Conservation (phyloP, 2,888 invertebrate genomes). For the Andricus curvator region DNA sequence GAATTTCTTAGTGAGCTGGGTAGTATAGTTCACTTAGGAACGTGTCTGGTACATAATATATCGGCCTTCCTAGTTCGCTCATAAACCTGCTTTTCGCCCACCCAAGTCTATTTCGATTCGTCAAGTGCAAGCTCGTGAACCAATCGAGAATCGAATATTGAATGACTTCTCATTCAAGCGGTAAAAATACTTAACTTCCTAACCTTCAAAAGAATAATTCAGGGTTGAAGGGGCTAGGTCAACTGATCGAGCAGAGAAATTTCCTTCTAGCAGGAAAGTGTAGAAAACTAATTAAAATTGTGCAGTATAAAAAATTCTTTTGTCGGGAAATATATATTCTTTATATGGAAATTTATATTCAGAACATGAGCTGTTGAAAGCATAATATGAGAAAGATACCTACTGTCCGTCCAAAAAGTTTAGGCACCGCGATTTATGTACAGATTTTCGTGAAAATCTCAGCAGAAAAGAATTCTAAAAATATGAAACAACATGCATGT, state of each 20-base stretch:
- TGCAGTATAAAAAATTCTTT: background rate
- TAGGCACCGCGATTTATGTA: too few relatives aligned
- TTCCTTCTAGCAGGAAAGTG: background rate
- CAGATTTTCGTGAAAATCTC: too few relatives aligned
- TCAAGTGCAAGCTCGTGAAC: conserved; percentile 34
- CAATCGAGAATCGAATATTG: conserved; percentile 32
- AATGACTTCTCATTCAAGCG: conserved; percentile 25
- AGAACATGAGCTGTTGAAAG: background rate
- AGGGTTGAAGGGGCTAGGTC: background rate
- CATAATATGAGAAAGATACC: background rate
- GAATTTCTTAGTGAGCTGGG: conserved; percentile 25
- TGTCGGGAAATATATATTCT: background rate
- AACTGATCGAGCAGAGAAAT: background rate
- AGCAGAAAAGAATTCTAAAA: too few relatives aligned
- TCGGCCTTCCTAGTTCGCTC: conserved; percentile 25
- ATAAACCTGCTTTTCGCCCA: conserved; percentile 37
- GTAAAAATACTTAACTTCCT: background rate
- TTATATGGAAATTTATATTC: background rate
- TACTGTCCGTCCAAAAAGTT: too few relatives aligned
- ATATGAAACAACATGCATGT: too few relatives aligned
- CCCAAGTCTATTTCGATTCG: conserved; percentile 35
- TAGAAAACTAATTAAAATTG: background rate
- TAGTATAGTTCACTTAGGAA: conserved; percentile 34
- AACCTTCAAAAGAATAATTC: background rate
- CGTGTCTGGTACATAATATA: conserved; percentile 35